These are phyloP conservation scores for Caloenas nicobarica DNA, from an alignment of 2,113 vertebrate genomes.

Conservation along the genomic window DNA sequence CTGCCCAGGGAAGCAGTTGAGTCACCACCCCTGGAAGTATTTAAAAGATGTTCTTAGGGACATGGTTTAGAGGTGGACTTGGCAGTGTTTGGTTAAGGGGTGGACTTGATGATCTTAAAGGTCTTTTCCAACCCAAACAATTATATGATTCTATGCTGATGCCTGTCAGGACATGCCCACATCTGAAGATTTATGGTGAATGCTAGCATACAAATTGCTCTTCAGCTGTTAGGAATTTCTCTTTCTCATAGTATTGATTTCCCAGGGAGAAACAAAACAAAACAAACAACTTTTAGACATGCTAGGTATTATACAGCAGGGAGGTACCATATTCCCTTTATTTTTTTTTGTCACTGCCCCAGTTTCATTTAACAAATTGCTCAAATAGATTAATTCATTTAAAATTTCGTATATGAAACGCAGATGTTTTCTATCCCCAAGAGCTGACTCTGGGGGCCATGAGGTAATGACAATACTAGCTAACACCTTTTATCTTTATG, in stretches of 20 bases:
- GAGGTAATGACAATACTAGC: slow-evolving; percentile 26
- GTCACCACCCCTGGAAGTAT: too few species aligned
- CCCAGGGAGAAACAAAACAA: background rate
- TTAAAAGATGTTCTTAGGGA: too few species aligned
- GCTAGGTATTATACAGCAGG: background rate
- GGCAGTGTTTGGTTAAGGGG: too few species aligned
- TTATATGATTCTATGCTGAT: background rate
- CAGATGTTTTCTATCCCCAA: slow-evolving; percentile 1
- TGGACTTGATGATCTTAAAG: too few species aligned
- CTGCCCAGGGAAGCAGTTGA: too few species aligned
- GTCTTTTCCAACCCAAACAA: too few species aligned
- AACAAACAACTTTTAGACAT: background rate
- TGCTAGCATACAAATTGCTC: background rate
- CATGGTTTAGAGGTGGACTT: too few species aligned
- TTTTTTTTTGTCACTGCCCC: background rate
- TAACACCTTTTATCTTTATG: slow-evolving; percentile 14
- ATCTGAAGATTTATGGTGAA: background rate
- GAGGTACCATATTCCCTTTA: background rate
- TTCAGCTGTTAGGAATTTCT: background rate
- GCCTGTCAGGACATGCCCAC: background rate
- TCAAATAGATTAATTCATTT: background rate
- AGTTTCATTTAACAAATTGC: slow-evolving; percentile 4
- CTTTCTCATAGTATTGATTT: slow-evolving; percentile 2
- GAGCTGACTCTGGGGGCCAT: background rate
- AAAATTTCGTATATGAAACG: background rate